Conservation (phyloP, 1,140 invertebrate species). For the Brachionus angularis region DNA sequence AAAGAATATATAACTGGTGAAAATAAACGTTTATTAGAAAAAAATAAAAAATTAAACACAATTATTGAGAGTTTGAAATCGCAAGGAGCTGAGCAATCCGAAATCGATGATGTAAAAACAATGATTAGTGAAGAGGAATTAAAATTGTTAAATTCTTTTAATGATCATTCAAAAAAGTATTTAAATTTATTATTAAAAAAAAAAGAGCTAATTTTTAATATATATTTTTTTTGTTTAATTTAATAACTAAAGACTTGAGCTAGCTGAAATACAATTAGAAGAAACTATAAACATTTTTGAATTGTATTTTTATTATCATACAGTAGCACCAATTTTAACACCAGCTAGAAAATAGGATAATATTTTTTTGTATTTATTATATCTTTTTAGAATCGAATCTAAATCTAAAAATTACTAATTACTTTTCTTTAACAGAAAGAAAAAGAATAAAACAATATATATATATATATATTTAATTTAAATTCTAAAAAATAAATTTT, state of each 20-base stretch:
- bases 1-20: constrained; percentile 1
- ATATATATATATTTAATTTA: too few species aligned
- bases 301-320: constrained; percentile 31
- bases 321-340: background rate
- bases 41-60: constrained; percentile 9
- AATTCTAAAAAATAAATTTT: too few species aligned
- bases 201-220: too few species aligned
- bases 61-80: background rate
- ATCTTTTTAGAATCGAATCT: too few species aligned
- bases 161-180: background rate
- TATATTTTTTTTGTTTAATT: too few species aligned
- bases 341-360: too few species aligned
- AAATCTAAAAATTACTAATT: too few species aligned
- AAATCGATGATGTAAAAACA: constrained; percentile 29
- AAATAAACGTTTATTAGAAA: constrained; percentile 29
- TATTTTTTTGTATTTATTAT: too few species aligned
- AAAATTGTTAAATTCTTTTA: constrained; percentile 19
- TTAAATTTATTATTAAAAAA: background rate
- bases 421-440: too few species aligned
- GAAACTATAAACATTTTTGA: constrained; percentile 2
- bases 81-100: constrained; percentile 25
- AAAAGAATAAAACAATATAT: too few species aligned
- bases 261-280: constrained; percentile 25
- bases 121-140: constrained; percentile 33
- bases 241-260: background rate